Evolutionary conservation across 2,113 vertebrate species (phyloP).

Genomic region (Isichthys henryi): DNA sequence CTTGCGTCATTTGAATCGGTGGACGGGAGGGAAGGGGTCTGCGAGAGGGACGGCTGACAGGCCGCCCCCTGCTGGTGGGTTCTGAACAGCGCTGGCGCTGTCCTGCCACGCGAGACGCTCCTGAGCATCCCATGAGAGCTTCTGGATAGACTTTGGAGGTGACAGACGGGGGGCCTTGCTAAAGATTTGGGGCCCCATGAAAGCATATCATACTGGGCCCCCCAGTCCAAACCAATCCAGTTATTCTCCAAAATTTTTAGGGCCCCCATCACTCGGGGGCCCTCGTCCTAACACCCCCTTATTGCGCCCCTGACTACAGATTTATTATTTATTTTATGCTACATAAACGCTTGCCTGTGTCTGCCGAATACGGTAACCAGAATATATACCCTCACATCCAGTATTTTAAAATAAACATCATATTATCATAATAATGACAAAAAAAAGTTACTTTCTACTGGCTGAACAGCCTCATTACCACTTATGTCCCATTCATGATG

Average conservation of each 20-base stretch:
- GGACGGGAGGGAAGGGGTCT: neutral
- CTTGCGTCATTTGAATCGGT: neutral
- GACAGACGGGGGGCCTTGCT: neutral
- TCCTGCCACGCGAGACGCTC: neutral
- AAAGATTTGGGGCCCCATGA: too few species aligned
- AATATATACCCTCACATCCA: neutral
- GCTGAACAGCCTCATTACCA: neutral
- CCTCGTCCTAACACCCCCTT: too few species aligned
- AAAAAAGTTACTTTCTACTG: neutral
- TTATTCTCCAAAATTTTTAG: too few species aligned
- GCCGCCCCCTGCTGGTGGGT: conserved; percentile 16
- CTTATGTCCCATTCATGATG: neutral
- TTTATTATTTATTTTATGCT: neutral
- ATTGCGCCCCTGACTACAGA: neutral
- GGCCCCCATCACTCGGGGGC: too few species aligned
- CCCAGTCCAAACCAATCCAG: too few species aligned
- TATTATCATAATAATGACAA: neutral
- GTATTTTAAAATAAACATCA: neutral
- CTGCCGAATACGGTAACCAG: neutral
- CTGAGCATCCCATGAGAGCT: neutral
- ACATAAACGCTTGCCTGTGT: neutral
- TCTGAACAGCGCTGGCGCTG: conserved; percentile 13
- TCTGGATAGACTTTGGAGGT: neutral
- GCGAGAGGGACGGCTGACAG: neutral
- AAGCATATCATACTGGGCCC: too few species aligned